Conservation (phyloP, 2,888 invertebrate species). For the Hirudinaria manillensis region DNA sequence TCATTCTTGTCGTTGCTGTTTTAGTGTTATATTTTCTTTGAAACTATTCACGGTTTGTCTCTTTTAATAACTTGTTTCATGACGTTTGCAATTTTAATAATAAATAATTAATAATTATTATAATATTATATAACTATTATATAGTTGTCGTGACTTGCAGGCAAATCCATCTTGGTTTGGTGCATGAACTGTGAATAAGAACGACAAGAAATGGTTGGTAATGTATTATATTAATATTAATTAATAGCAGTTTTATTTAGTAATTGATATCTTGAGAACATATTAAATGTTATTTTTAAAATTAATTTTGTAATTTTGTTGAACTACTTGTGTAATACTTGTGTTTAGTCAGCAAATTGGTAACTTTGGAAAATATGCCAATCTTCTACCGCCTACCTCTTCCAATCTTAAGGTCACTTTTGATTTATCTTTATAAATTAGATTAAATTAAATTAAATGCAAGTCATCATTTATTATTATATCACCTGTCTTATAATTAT, state of each 20-base stretch:
- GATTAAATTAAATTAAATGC: too few relatives aligned
- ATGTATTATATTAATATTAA: not conserved
- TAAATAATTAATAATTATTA: too few relatives aligned
- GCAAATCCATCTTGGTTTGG: slow-evolving; percentile 37
- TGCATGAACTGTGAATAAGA: slow-evolving; percentile 32
- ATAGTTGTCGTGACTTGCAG: too few relatives aligned
- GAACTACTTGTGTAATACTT: not conserved
- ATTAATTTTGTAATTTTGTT: not conserved
- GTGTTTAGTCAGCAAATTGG: slow-evolving; percentile 30
- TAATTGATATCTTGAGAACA: not conserved
- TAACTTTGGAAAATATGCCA: slow-evolving; percentile 38
- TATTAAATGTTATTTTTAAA: not conserved
- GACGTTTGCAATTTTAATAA: too few relatives aligned
- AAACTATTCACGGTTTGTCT: too few relatives aligned
- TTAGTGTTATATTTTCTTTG: too few relatives aligned
- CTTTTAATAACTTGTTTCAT: too few relatives aligned
- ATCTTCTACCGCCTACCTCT: slow-evolving; percentile 36
- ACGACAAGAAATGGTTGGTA: slow-evolving; percentile 34
- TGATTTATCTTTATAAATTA: too few relatives aligned
- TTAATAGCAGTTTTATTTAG: not conserved
- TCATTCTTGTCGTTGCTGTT: too few relatives aligned
- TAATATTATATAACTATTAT: too few relatives aligned
- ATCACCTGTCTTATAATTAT: too few relatives aligned
- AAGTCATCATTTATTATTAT: too few relatives aligned
- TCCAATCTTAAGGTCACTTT: slow-evolving; percentile 35